Evolutionary conservation across 1,140 invertebrate genomes (phyloP).

Genomic region (Dolichoris vasculosae): DNA sequence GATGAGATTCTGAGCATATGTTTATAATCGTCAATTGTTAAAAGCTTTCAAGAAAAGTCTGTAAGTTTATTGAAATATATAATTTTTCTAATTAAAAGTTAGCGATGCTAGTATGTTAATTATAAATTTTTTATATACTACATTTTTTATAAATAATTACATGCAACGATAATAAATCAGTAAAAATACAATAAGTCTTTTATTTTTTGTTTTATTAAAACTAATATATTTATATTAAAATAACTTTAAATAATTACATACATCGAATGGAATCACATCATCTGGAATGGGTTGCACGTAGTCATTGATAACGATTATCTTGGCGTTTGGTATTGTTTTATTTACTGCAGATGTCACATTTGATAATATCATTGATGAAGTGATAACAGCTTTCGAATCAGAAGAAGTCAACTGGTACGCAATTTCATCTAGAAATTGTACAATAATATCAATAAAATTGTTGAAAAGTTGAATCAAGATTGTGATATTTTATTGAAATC

Average conservation of each 20-base stretch:
- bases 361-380: conserved; percentile 74
- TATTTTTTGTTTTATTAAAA: not conserved
- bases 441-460: not conserved
- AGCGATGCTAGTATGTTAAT: not conserved
- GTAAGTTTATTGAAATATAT: not conserved
- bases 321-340: conserved; percentile 49
- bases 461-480: not conserved
- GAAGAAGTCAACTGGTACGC: conserved; percentile 80
- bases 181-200: not conserved
- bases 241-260: conserved; percentile 46
- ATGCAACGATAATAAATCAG: not conserved
- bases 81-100: not conserved
- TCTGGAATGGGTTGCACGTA: conserved; percentile 57
- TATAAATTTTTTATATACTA: not conserved
- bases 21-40: not conserved
- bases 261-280: conserved; percentile 65
- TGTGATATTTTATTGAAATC: no score
- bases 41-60: conserved; percentile 1
- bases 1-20: conserved; percentile 64
- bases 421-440: conserved; percentile 81
- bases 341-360: conserved; percentile 60
- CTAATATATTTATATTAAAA: not conserved
- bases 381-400: conserved; percentile 81
- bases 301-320: conserved; percentile 66
- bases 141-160: no score